A percentile compares a stretch with the other conserved stretches of the same genome.
phyloP scores from a whole-genome alignment of 2,888 invertebrate genomes.

The Abrostola triplasia region DNA sequence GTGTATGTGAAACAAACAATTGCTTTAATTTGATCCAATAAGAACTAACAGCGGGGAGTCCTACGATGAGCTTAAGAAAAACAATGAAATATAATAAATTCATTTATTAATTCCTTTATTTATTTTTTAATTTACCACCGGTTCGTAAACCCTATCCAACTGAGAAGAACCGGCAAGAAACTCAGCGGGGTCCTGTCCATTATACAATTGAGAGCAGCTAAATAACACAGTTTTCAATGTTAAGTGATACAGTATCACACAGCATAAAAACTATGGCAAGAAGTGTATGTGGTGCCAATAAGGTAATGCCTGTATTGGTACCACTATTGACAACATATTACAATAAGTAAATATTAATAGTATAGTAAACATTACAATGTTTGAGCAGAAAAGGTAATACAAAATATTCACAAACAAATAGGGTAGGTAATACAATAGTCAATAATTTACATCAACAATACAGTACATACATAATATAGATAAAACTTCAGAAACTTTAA shows the following conservation, averaged over 20 bases:
- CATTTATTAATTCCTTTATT: slow-evolving; percentile 20
- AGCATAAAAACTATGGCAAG: slow-evolving; percentile 9
- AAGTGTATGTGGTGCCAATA: slow-evolving; percentile 1
- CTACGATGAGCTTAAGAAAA: slow-evolving; percentile 16
- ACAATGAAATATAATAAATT: slow-evolving; percentile 13
- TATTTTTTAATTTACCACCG: slow-evolving; percentile 29
- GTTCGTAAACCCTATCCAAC: slow-evolving; percentile 42
- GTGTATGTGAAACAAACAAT: no score
- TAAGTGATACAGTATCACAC: neutral
- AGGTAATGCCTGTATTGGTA: neutral
- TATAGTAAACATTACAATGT: no score
- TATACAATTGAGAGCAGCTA: slow-evolving; percentile 14
- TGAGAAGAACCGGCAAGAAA: slow-evolving; percentile 54
- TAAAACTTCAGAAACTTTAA: no score
- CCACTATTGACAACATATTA: neutral
- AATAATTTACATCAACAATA: no score
- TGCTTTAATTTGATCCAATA: neutral
- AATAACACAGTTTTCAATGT: slow-evolving; percentile 6
- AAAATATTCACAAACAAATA: no score
- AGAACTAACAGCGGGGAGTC: slow-evolving; percentile 9
- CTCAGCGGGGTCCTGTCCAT: slow-evolving; percentile 38
- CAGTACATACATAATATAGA: no score
- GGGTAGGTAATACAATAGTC: no score
- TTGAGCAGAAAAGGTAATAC: no score
- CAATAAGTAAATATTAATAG: neutral